A percentile compares a stretch with the other conserved stretches of the same genome.
Evolutionary conservation across 2,113 vertebrate genomes (phyloP).

Genomic region (Seriola aureovittata): DNA sequence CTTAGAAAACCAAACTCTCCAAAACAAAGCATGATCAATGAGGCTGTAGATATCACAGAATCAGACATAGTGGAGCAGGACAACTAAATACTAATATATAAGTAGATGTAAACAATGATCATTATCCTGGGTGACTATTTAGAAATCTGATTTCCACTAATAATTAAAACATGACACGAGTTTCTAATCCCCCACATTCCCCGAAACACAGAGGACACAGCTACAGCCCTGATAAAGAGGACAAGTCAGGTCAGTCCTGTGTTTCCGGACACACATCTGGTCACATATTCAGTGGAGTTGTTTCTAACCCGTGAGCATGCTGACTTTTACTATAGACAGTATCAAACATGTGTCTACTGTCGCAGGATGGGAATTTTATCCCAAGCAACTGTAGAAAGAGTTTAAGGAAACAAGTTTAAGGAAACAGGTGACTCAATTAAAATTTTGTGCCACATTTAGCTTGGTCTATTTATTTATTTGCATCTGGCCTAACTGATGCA

Average conservation of each 20-base stretch:
- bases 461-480: slow-evolving; percentile 31
- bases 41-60: no score
- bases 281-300: neutral
- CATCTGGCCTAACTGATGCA: slow-evolving; percentile 48
- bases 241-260: neutral
- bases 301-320: neutral
- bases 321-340: neutral
- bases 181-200: neutral
- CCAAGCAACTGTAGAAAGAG: neutral
- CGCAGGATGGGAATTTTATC: neutral
- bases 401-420: neutral
- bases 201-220: neutral
- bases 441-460: neutral
- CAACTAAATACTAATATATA: neutral
- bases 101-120: neutral
- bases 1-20: no score
- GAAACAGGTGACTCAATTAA: neutral
- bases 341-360: neutral
- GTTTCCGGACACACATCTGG: neutral
- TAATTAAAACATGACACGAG: neutral
- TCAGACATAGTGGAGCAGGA: no score
- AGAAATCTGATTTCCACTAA: neutral
- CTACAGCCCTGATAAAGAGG: neutral
- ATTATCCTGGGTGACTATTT: neutral
- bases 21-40: no score